Conservation (phyloP, 2,888 invertebrate species). For the Apotomis turbidana region DNA sequence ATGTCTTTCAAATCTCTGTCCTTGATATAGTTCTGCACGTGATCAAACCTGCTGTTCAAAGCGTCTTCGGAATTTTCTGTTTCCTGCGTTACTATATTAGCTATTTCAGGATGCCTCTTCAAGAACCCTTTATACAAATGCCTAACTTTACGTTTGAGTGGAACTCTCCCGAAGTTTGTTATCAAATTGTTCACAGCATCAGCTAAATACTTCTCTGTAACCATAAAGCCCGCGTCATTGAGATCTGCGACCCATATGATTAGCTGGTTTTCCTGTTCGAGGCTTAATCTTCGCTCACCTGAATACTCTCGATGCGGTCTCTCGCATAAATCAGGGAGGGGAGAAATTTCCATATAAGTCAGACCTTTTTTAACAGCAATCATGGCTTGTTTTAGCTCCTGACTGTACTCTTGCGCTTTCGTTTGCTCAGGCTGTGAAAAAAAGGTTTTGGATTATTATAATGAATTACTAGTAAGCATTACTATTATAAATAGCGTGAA, state of each 20-base stretch:
- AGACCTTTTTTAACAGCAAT: slow-evolving; percentile 15
- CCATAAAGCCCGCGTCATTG: slow-evolving; percentile 3
- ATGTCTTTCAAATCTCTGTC: not conserved
- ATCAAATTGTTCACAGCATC: slow-evolving; percentile 2
- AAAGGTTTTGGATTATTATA: not conserved
- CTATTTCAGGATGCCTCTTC: not conserved
- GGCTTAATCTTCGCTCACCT: not conserved
- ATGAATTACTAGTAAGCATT: not conserved
- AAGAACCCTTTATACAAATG: not conserved
- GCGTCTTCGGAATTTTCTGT: not conserved
- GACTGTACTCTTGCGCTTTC: not conserved
- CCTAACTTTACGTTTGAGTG: not conserved
- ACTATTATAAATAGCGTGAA: no score
- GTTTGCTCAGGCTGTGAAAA: not conserved
- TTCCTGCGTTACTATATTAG: not conserved
- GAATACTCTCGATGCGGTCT: not conserved
- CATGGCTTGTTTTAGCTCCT: slow-evolving; percentile 1
- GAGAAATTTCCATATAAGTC: not conserved
- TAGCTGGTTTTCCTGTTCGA: slow-evolving; percentile 3
- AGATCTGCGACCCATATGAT: not conserved
- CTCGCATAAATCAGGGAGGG: not conserved
- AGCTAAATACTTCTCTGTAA: not conserved
- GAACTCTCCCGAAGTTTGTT: not conserved
- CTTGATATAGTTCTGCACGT: slow-evolving; percentile 2
- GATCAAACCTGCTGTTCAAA: not conserved